Evolutionary conservation across 2,888 invertebrate genomes (phyloP).

Genomic region (Selenia dentaria): DNA sequence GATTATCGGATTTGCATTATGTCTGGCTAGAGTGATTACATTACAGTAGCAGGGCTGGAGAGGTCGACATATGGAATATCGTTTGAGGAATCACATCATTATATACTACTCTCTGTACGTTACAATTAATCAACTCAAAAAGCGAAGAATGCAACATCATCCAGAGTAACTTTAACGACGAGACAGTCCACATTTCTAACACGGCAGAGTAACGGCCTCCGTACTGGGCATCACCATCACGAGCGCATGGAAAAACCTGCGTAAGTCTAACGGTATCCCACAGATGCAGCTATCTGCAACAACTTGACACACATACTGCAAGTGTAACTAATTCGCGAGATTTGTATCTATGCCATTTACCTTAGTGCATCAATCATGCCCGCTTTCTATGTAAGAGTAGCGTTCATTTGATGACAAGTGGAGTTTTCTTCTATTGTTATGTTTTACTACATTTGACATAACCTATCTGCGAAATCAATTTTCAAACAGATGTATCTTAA

Average conservation of each 20-base stretch:
- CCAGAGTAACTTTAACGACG: constrained; percentile 30
- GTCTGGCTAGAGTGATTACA: no score
- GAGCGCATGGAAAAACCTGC: constrained; percentile 68
- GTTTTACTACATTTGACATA: no score
- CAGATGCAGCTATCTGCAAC: constrained; percentile 47
- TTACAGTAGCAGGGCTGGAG: no score
- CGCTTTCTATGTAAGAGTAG: constrained; percentile 26
- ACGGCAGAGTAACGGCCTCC: constrained; percentile 68
- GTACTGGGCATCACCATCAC: constrained; percentile 46
- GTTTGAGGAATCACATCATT: no score
- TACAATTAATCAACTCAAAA: not conserved
- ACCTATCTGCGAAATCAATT: no score
- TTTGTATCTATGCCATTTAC: constrained; percentile 35
- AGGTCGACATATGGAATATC: no score
- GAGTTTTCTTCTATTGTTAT: not conserved
- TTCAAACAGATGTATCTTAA: no score
- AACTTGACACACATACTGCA: constrained; percentile 48
- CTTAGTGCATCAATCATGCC: constrained; percentile 33
- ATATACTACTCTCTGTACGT: no score
- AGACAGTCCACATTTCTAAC: constrained; percentile 44
- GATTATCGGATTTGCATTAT: no score
- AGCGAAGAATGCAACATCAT: not conserved
- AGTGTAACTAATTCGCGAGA: constrained; percentile 40
- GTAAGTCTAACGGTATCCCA: constrained; percentile 59
- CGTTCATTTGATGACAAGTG: not conserved